These are phyloP conservation scores for Pristionchus entomophagus DNA, from an alignment of 2,888 invertebrate species.

Conservation along the genomic window DNA sequence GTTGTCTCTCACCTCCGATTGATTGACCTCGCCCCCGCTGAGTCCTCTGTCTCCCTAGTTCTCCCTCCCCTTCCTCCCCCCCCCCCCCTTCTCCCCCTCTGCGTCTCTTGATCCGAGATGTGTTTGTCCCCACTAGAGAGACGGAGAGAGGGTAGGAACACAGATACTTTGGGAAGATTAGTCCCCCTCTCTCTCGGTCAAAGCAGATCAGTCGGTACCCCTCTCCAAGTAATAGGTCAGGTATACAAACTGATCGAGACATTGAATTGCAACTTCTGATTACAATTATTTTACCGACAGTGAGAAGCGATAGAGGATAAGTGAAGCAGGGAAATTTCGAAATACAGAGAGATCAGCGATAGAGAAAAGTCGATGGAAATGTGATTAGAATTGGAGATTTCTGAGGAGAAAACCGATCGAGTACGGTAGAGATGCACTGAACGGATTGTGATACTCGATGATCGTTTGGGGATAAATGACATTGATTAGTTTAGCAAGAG, in stretches of 20 bases:
- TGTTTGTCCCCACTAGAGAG: conserved; percentile 7
- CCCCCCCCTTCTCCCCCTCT: not conserved
- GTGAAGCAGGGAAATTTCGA: not conserved
- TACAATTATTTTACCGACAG: not conserved
- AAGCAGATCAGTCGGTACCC: not conserved
- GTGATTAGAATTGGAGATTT: too few species aligned
- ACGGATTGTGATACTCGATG: too few species aligned
- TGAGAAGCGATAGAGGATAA: not conserved
- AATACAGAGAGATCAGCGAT: not conserved
- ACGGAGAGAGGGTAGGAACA: not conserved
- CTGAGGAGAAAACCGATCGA: too few species aligned
- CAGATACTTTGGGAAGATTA: not conserved
- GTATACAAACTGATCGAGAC: not conserved
- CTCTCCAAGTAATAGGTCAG: not conserved
- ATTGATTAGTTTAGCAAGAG: too few species aligned
- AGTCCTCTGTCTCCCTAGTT: not conserved
- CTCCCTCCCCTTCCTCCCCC: not conserved
- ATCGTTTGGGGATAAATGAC: too few species aligned
- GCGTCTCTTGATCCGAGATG: not conserved
- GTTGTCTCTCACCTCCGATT: not conserved
- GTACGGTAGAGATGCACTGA: too few species aligned
- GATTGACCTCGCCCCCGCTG: conserved; percentile 38
- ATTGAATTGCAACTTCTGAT: not conserved
- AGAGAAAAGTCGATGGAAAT: too few species aligned
- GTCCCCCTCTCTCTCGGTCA: not conserved